Evolutionary conservation across 2,113 vertebrate genomes (phyloP).

Genomic region (Nothocercus julius): DNA sequence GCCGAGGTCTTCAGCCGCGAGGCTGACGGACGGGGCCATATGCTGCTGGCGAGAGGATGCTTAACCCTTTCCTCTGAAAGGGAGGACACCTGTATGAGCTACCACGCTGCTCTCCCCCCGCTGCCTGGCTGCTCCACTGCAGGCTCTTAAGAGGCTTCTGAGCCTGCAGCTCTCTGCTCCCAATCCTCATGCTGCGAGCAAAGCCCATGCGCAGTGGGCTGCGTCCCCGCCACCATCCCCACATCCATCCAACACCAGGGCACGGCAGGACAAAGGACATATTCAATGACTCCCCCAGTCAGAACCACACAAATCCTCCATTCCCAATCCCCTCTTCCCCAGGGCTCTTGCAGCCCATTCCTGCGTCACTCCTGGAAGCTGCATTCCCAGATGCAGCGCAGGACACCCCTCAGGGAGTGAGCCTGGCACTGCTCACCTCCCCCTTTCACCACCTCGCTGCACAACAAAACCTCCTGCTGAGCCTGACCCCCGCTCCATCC

Average conservation of each 20-base stretch:
- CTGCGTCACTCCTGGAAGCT: constrained; percentile 29
- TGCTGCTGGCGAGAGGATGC: fast-evolving
- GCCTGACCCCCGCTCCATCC: background rate
- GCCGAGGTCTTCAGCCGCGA: background rate
- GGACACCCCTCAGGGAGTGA: too few relatives aligned
- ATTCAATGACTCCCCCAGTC: background rate
- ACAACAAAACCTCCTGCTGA: background rate
- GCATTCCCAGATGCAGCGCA: too few relatives aligned
- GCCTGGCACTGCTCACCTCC: too few relatives aligned
- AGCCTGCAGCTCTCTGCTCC: constrained; percentile 11
- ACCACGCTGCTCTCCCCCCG: background rate
- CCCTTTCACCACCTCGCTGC: background rate
- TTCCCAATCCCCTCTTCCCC: background rate
- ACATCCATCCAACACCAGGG: background rate
- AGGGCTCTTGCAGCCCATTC: background rate
- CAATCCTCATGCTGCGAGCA: background rate
- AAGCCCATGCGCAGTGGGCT: background rate
- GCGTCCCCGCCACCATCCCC: background rate
- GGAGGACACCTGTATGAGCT: background rate
- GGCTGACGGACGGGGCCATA: background rate
- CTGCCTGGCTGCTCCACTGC: background rate
- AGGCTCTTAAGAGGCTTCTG: constrained; percentile 48
- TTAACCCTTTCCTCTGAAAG: background rate
- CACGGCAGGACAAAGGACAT: background rate
- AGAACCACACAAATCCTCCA: background rate